Base-by-base conservation (phyloP, 2,797 vertebrate species). In the Gephyroberyx darwinii region DNA sequence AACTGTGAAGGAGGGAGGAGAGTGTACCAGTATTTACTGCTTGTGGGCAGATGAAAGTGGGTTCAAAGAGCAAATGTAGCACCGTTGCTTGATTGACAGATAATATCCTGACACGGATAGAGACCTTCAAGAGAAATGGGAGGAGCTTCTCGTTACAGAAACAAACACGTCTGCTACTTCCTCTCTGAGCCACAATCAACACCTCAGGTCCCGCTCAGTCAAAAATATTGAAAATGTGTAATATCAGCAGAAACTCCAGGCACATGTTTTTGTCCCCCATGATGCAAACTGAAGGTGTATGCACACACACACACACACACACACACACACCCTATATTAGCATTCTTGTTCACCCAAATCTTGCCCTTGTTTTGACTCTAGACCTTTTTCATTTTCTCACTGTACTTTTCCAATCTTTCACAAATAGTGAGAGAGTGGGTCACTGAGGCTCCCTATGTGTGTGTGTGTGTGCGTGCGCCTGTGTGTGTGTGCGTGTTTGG, bases 401-500 rank as follows among this genome's bases (percentile, higher is more conserved):
- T 10, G 4, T 8, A 5, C 37, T 35, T 47, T 64, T 17, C 26
- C 26, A 26, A 26, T 26, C 26, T 26, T 26, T 26, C 19, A 60
- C 9, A 26, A 10, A n/a, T 30, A 22, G 57, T 66, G 51, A 39
- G 55, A 69, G 69, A 87, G 66, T 63, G 69, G 65, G 77, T 83
- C 78, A 69, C 69, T 30, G 68, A 65, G 73, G 51, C 66, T 86
- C 72, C 70, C 62, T 50, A 63, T 78, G 78, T 56, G 43, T 70
- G 71, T 57, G 56, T 74, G 70, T 14, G 65, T 65, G 59, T 37
- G 70, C 69, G 54, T 35, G 66, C 53, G 71, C 51, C 53, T 66
- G 81, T 71, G 72, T 58, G 35, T 64, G 57, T 73, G 69, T 79
- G 83, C 22, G 37, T 90, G 86, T 92, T 90, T 90, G 84, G 86